Evolutionary conservation across 1,140 invertebrate species (phyloP), one percentile per base, ranked within the genome.

Genomic region (Drosophila hydei): DNA sequence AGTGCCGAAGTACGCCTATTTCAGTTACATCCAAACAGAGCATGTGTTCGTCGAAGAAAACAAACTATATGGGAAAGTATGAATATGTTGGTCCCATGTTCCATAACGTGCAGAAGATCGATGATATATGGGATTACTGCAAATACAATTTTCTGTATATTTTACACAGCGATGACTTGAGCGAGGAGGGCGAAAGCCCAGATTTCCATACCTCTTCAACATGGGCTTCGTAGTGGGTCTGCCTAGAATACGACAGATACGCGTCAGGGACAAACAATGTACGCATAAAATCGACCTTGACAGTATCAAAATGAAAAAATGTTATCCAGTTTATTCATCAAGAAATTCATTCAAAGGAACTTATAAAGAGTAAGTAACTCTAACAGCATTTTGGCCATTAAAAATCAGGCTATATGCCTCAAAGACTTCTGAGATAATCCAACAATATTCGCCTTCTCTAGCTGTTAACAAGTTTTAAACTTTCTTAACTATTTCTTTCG

Each of bases 211-310:
- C 16, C 4, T 47, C 0, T 38, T 21, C 9, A 36, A 33, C 9
- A 2, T 9, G 11, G 43, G 30, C 3, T 14, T 64, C 6, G 23
- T 71, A 0, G 21, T 71, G 11, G 68, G 68, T 7, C 4, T 30
- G 2, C 51, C 52, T 2, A 55, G 68, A 38, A 40, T 71, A 0
- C 68, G 68, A 18, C 60, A 64, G 14, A 5, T 71, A 6, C 42
- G 68, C n/a, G 61, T 71, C 3, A 42, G 8, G 23, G 9, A 0
- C n/a, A 21, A 16, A 0, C 9, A 9, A 11, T 68, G 64, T 9
- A 6, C 19, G 0, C 45, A 33, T 5, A 3, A 16, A 23, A 14
- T 36, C 8, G 11, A 16, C 1, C 3, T 16, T 0, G 16, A 18
- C 4, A 1, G 52, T 25, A 2, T 61, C 0, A 9, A 25, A 9